Evolutionary conservation across 2,888 invertebrate genomes (phyloP).

Genomic region (Alcis repandata): DNA sequence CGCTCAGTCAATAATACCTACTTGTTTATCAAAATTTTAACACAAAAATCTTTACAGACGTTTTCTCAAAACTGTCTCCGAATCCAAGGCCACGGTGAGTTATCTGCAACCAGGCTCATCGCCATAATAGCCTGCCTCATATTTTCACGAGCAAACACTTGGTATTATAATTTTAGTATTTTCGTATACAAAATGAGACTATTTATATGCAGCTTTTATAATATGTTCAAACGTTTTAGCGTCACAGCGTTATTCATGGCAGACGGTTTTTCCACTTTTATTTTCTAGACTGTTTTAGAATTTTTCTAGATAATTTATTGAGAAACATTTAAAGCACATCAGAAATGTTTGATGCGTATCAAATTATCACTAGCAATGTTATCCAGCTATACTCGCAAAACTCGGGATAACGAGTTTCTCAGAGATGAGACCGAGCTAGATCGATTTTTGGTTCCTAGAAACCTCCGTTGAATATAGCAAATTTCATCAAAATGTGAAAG

Average conservation of each 20-base stretch:
- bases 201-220: constrained; percentile 67
- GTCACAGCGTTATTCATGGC: constrained; percentile 60
- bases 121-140: constrained; percentile 25
- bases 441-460: too few relatives aligned
- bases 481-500: too few relatives aligned
- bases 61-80: constrained; percentile 4
- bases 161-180: constrained; percentile 48
- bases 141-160: constrained; percentile 46
- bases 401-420: too few relatives aligned
- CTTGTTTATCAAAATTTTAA: background rate
- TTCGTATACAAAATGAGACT: constrained; percentile 58
- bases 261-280: constrained; percentile 53
- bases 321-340: background rate
- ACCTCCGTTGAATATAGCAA: too few relatives aligned
- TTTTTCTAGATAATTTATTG: constrained; percentile 31
- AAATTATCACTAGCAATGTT: too few relatives aligned
- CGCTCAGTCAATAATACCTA: too few relatives aligned
- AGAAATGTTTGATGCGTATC: background rate
- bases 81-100: constrained; percentile 10
- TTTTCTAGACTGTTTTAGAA: constrained; percentile 53
- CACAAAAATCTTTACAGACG: background rate
- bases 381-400: too few relatives aligned
- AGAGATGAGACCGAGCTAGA: too few relatives aligned
- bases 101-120: constrained; percentile 11
- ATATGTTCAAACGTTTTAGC: constrained; percentile 63